Percentiles rank a stretch among this genome's conserved stretches.
phyloP scores from a whole-genome alignment of 2,113 vertebrate genomes.

The Malurus cyaneus region DNA sequence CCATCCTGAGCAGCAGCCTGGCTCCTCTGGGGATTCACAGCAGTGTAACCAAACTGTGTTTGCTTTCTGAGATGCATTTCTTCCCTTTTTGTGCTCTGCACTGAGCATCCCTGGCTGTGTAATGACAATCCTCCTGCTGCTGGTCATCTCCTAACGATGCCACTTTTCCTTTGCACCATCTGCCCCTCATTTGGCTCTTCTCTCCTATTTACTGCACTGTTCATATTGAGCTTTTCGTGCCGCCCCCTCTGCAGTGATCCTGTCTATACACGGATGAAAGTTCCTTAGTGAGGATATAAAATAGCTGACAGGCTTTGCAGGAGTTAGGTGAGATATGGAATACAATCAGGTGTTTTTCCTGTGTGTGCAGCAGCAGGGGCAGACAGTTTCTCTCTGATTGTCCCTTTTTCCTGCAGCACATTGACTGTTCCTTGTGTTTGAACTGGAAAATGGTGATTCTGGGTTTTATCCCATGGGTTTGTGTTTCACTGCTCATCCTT shows the following conservation, averaged over 20 bases:
- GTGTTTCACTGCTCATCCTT: neutral
- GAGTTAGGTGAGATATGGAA: neutral
- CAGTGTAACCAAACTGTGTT: neutral
- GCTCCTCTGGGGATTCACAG: fast-evolving
- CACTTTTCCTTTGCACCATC: neutral
- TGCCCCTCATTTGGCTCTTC: neutral
- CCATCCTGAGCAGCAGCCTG: neutral
- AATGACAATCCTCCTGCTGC: neutral
- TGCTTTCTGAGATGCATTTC: neutral
- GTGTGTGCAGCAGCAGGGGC: neutral
- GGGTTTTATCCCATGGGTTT: neutral
- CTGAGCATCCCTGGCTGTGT: neutral
- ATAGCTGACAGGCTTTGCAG: neutral
- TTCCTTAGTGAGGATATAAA: neutral
- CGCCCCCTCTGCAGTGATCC: no score
- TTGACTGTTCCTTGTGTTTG: neutral
- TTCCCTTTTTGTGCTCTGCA: neutral
- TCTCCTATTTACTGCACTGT: neutral
- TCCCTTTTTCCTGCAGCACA: neutral
- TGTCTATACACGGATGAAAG: neutral
- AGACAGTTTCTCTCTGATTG: neutral
- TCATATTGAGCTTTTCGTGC: neutral
- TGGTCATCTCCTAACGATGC: neutral
- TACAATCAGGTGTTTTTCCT: neutral
- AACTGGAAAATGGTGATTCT: neutral